Evolutionary conservation across 2,113 vertebrate genomes (phyloP).

Genomic region (Seriola rivoliana): DNA sequence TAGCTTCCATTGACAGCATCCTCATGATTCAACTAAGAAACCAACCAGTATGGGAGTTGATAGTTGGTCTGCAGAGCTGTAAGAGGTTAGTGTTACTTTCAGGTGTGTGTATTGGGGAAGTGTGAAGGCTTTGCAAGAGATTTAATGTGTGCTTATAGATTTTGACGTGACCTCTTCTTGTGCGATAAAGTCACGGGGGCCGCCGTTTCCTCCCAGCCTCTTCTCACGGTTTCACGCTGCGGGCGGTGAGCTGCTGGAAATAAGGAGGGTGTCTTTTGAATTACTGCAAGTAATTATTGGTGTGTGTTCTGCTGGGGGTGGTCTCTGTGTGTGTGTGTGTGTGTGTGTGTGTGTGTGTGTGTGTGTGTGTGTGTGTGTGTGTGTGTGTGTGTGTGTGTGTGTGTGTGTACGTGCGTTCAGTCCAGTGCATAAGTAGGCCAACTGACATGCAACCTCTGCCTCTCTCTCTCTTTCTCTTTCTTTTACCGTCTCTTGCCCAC

Average conservation of each 20-base stretch:
- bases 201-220: constrained; percentile 26
- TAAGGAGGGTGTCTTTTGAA: constrained; percentile 58
- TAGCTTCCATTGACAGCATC: not conserved
- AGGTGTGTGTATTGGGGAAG: constrained; percentile 2
- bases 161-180: constrained; percentile 40
- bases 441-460: constrained; percentile 37
- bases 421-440: constrained; percentile 49
- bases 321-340: not conserved
- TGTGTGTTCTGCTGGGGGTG: constrained; percentile 65
- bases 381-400: not conserved
- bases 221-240: constrained; percentile 46
- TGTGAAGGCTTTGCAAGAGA: not conserved
- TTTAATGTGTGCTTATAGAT: constrained; percentile 27
- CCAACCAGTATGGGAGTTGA: not conserved
- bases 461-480: constrained; percentile 6
- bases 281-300: constrained; percentile 68
- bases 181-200: constrained; percentile 26
- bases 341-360: constrained; percentile 23
- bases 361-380: constrained; percentile 31
- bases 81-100: not conserved
- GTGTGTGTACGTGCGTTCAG: constrained; percentile 29
- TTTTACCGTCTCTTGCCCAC: constrained; percentile 7
- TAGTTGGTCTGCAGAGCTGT: not conserved
- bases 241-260: constrained; percentile 46
- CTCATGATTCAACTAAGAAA: not conserved